Percentiles rank a stretch among this genome's conserved stretches.
Conservation (phyloP, 2,888 invertebrate genomes). For the Oligia latruncula region DNA sequence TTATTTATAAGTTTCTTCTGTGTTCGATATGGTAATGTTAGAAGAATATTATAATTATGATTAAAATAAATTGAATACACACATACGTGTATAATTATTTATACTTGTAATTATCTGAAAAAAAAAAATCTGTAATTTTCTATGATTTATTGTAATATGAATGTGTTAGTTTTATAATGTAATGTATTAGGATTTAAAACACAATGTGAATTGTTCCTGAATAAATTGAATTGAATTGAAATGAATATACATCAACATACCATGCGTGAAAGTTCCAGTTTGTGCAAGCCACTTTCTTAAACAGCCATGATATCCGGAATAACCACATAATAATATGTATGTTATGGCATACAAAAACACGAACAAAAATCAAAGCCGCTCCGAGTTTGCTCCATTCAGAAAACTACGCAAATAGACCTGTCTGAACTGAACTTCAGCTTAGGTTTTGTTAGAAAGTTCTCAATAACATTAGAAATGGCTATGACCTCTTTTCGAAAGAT, state of each 20-base stretch:
- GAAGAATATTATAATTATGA: neutral
- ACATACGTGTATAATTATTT: neutral
- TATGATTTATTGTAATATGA: no score
- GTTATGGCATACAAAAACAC: neutral
- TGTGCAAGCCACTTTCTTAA: neutral
- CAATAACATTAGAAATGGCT: no score
- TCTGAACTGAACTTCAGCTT: no score
- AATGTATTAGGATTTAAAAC: no score
- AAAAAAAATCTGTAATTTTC: no score
- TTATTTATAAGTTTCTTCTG: constrained; percentile 58
- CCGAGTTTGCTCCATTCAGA: no score
- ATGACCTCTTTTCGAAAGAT: neutral
- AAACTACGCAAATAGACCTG: no score
- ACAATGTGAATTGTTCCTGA: no score
- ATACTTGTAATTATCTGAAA: neutral
- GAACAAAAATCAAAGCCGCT: neutral
- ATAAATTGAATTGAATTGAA: no score
- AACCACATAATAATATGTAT: neutral
- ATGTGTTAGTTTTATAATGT: no score
- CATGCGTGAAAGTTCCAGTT: neutral
- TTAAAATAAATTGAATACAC: neutral
- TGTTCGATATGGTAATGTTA: constrained; percentile 20
- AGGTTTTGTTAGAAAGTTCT: no score
- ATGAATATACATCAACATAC: neutral
- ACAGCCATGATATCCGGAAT: no score